These are phyloP conservation scores for Tethea ocularis DNA, from an alignment of 2,888 invertebrate genomes.

Conservation along the genomic window DNA sequence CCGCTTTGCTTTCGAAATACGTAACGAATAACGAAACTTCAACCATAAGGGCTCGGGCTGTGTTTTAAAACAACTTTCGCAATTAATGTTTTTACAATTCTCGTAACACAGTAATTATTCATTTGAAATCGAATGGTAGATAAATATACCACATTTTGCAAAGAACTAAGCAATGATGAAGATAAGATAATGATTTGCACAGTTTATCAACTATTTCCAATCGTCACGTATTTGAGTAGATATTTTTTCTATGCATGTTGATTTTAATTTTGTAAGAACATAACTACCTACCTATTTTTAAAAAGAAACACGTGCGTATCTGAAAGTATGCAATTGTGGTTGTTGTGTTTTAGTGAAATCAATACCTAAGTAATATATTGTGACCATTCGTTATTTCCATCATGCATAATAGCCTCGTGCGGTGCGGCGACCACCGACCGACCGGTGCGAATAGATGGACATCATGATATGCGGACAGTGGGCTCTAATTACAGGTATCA, in stretches of 20 bases:
- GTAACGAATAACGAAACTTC: constrained; percentile 52
- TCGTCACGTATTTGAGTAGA: background rate
- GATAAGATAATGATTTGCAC: constrained; percentile 6
- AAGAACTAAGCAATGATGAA: constrained; percentile 3
- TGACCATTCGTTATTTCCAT: constrained; percentile 66
- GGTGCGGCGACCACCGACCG: constrained; percentile 31
- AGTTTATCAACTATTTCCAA: background rate
- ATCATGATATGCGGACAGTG: constrained; percentile 56
- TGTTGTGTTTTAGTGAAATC: constrained; percentile 65
- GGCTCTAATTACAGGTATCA: constrained; percentile 78
- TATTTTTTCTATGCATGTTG: background rate
- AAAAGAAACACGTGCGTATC: background rate
- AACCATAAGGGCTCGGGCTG: constrained; percentile 42
- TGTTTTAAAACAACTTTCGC: constrained; percentile 52
- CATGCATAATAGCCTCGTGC: constrained; percentile 47
- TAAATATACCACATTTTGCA: constrained; percentile 8
- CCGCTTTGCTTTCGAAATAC: constrained; percentile 60
- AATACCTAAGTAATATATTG: constrained; percentile 50
- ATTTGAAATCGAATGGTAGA: constrained; percentile 7
- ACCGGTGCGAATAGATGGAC: constrained; percentile 67
- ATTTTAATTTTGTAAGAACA: background rate
- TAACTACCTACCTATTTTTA: background rate
- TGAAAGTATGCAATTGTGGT: constrained; percentile 38
- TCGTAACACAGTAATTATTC: constrained; percentile 1
- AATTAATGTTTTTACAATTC: constrained; percentile 38